phyloP scores from a whole-genome alignment of 2,888 invertebrate species.

The Eristalis tenax region DNA sequence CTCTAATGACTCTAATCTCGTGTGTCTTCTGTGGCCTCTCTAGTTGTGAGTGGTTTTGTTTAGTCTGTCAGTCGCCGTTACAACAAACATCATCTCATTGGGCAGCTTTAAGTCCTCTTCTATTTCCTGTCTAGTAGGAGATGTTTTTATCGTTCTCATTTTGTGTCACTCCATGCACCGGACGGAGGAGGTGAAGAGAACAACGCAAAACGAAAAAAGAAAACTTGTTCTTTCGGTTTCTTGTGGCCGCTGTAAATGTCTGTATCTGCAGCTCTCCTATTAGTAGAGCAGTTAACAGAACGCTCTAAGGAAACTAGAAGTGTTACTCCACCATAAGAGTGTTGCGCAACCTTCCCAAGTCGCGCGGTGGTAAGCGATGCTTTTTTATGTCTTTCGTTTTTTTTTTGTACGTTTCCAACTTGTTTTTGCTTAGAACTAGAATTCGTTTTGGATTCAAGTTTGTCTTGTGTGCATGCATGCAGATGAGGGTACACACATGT shows the following conservation, averaged over 20 bases:
- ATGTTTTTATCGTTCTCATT: not conserved
- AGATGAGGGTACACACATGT: not conserved
- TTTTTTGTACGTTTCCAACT: not conserved
- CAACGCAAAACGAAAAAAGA: not conserved
- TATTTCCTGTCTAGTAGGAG: slow-evolving; percentile 60
- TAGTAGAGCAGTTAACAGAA: slow-evolving; percentile 23
- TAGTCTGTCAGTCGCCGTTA: slow-evolving; percentile 46
- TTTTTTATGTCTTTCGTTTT: not conserved
- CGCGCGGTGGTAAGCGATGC: not conserved
- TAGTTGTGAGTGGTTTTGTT: slow-evolving; percentile 30
- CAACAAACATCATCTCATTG: slow-evolving; percentile 26
- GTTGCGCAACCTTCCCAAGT: slow-evolving; percentile 51
- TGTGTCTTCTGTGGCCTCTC: slow-evolving; percentile 2
- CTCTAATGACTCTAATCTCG: slow-evolving; percentile 42
- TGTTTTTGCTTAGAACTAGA: slow-evolving; percentile 43
- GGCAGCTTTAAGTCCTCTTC: slow-evolving; percentile 37
- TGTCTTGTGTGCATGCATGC: not conserved
- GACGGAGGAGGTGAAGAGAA: slow-evolving; percentile 16
- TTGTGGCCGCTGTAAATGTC: slow-evolving; percentile 23
- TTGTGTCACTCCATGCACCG: slow-evolving; percentile 24
- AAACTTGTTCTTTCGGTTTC: slow-evolving; percentile 50
- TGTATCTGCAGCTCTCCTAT: slow-evolving; percentile 11
- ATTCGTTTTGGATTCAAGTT: slow-evolving; percentile 6
- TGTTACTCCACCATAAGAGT: slow-evolving; percentile 37
- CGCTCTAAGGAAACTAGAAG: slow-evolving; percentile 63